phyloP scores from a whole-genome alignment of 2,113 vertebrate genomes.

The Poecilia latipinna region DNA sequence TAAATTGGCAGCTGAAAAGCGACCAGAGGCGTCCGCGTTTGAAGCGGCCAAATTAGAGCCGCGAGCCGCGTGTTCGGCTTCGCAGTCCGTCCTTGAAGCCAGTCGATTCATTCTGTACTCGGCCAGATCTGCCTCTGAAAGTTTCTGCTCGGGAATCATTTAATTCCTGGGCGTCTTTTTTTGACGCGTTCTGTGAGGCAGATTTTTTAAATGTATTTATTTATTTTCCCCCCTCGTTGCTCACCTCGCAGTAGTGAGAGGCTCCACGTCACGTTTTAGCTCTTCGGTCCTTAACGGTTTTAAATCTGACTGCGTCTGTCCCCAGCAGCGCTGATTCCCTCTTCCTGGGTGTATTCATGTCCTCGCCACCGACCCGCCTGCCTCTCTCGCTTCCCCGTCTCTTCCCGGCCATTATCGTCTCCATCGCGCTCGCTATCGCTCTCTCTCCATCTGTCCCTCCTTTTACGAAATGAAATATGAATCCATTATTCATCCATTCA shows the following conservation, averaged over 20 bases:
- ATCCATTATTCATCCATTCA: constrained; percentile 74
- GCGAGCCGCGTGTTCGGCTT: background rate
- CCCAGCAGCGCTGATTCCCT: constrained; percentile 40
- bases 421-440: constrained; percentile 63
- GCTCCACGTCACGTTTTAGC: constrained; percentile 34
- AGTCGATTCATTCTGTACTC: background rate
- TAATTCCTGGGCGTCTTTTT: background rate
- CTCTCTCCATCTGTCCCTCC: constrained; percentile 67
- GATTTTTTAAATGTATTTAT: too few species aligned
- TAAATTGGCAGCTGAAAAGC: background rate
- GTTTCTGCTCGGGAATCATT: background rate
- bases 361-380: constrained; percentile 1
- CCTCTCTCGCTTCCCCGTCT: constrained; percentile 17
- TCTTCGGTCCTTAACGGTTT: constrained; percentile 69
- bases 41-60: background rate
- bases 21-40: background rate
- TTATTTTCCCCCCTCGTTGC: background rate
- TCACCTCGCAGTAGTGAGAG: background rate
- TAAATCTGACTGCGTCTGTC: constrained; percentile 49
- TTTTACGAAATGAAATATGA: constrained; percentile 70
- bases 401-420: constrained; percentile 62
- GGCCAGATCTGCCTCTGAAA: background rate
- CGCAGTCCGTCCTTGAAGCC: background rate
- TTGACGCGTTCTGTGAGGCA: too few species aligned
- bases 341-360: constrained; percentile 34